Evolutionary conservation across 2,888 invertebrate genomes (phyloP), one percentile per base, ranked within the genome.

Genomic region (Pheosia tremula): DNA sequence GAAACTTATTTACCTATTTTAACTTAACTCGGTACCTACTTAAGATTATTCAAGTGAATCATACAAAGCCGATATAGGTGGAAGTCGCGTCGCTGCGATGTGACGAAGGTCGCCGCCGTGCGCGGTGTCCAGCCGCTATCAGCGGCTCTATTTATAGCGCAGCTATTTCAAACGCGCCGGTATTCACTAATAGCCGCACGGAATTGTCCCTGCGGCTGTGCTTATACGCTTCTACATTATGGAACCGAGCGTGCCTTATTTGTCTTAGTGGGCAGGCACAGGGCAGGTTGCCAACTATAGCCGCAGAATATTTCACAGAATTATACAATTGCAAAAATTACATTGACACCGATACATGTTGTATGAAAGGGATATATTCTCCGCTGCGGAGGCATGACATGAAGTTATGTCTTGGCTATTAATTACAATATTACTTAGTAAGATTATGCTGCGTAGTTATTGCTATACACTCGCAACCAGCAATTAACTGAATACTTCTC

Each of bases 161-260:
- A 50, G 50, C 24, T 50, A 50, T 24, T 50, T 50, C 24, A 10
- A 24, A 24, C n/a, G 47, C 47, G 47, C n/a, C 11, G 47, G 47
- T n/a, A 47, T n/a, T 47, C 47, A 47, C 47, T n/a, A 47, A 47
- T 47, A 47, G 47, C n/a, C 11, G n/a, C 47, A n/a, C 47, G 47
- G 8, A 47, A 47, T n/a, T 9, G 47, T 47, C 47, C n/a, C 11
- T 47, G n/a, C n/a, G 47, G 11, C 47, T n/a, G 47, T 47, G 47
- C 24, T 24, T 24, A 24, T 47, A n/a, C n/a, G 47, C 45, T 47
- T 24, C 6, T 24, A 50, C 50, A 10, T 6, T 24, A 24, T 24
- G 24, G 50, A 3, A n/a, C 24, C 24, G 24, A 24, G 24, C 47
- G 47, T 9, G 47, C 47, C 47, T 47, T 47, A 47, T 47, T 4